Evolutionary conservation across 2,113 vertebrate genomes (phyloP).

Genomic region (human): GRCh38 chrX:148557001-148557500

Average conservation of each 20-base stretch:
- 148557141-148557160: background rate
- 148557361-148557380: background rate
- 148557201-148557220: background rate
- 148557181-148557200: background rate
- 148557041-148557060: constrained; percentile 7
- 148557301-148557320: background rate
- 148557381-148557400: background rate
- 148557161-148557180: background rate
- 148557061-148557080: constrained; percentile 43
- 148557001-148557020: background rate
- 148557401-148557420: background rate
- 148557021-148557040: constrained; percentile 5
- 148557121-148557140: constrained; percentile 30
- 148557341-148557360: background rate
- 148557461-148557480: background rate
- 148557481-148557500: background rate
- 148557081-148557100: constrained; percentile 44
- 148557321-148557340: background rate
- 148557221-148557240: constrained; percentile 34
- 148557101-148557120: constrained; percentile 48
- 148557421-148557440: background rate
- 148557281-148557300: background rate
- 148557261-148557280: background rate
- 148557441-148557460: background rate
- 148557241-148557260: background rate